Conservation (phyloP, 2,113 vertebrate species). For the Pandion haliaetus region DNA sequence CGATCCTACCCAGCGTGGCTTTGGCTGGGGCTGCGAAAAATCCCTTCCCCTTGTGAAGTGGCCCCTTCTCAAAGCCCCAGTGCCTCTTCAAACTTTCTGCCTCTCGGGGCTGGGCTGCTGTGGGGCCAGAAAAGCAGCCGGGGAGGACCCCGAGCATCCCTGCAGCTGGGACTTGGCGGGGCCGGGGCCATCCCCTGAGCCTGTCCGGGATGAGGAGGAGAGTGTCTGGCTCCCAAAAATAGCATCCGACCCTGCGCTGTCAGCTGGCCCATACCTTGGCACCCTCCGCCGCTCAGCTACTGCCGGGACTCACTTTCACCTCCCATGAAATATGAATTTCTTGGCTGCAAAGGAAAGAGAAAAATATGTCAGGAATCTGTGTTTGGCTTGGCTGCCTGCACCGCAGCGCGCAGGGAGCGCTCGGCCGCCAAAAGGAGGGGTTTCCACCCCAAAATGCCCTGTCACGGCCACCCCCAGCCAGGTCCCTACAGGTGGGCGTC, state of each 20-base stretch:
- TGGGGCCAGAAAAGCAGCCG: neutral
- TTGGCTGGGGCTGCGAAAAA: constrained; percentile 68
- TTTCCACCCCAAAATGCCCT: neutral
- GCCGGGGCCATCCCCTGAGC: neutral
- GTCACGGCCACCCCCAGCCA: rapidly evolving
- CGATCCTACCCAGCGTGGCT: constrained; percentile 25
- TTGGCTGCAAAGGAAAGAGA: constrained; percentile 68
- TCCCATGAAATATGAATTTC: constrained; percentile 69
- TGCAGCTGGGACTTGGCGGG: neutral
- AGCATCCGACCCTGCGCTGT: constrained; percentile 65
- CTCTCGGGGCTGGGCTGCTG: neutral
- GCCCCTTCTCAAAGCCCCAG: constrained; percentile 50
- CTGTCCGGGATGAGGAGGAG: constrained; percentile 46
- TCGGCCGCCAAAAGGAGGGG: neutral
- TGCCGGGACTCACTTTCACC: constrained; percentile 60
- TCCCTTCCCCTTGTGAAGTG: constrained; percentile 63
- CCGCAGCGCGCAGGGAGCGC: rapidly evolving
- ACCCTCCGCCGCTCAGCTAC: constrained; percentile 69
- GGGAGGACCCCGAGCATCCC: neutral
- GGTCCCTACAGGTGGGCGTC: rapidly evolving
- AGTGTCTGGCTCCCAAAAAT: constrained; percentile 64
- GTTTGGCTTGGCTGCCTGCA: neutral
- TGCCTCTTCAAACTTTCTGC: constrained; percentile 43
- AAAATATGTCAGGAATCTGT: constrained; percentile 41
- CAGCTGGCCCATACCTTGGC: constrained; percentile 73